Conservation (phyloP, 2,888 invertebrate genomes). For the Fragum fragum region DNA sequence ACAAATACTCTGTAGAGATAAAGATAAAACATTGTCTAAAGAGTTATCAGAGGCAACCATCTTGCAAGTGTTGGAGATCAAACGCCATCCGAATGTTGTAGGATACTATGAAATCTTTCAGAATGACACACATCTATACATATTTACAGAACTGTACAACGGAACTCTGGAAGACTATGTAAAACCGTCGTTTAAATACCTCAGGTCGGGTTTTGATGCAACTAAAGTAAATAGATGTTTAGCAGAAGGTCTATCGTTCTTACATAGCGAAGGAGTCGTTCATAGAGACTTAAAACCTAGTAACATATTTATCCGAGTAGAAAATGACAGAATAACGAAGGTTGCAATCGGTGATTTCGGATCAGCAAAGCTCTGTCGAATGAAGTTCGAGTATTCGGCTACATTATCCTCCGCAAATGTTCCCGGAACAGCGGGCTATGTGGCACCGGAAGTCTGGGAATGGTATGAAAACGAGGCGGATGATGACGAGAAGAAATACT, state of each 20-base stretch:
- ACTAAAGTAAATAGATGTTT: constrained; percentile 8
- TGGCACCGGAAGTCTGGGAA: constrained; percentile 23
- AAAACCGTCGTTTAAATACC: not conserved
- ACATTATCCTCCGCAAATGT: not conserved
- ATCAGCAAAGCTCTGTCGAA: constrained; percentile 2
- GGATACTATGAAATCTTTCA: constrained; percentile 12
- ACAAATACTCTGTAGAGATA: constrained; percentile 2
- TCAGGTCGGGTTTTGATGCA: not conserved
- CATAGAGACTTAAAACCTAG: constrained; percentile 21
- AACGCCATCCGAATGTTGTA: constrained; percentile 19
- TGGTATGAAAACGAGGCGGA: constrained; percentile 16
- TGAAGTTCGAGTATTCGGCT: constrained; percentile 11
- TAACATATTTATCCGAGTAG: constrained; percentile 10
- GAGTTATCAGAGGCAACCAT: constrained; percentile 16
- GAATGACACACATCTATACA: constrained; percentile 11
- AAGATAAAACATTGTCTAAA: constrained; percentile 1
- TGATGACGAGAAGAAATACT: not conserved
- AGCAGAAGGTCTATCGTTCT: constrained; percentile 5
- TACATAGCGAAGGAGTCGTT: constrained; percentile 8
- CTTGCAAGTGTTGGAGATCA: constrained; percentile 8
- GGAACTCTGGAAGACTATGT: constrained; percentile 22
- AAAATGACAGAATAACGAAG: not conserved
- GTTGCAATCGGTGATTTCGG: constrained; percentile 30
- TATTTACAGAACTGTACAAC: constrained; percentile 22
- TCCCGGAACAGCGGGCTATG: constrained; percentile 16